Percentiles rank a stretch among this genome's conserved stretches.
Conservation (phyloP, 1,140 invertebrate species). For the Penaeus indicus region DNA sequence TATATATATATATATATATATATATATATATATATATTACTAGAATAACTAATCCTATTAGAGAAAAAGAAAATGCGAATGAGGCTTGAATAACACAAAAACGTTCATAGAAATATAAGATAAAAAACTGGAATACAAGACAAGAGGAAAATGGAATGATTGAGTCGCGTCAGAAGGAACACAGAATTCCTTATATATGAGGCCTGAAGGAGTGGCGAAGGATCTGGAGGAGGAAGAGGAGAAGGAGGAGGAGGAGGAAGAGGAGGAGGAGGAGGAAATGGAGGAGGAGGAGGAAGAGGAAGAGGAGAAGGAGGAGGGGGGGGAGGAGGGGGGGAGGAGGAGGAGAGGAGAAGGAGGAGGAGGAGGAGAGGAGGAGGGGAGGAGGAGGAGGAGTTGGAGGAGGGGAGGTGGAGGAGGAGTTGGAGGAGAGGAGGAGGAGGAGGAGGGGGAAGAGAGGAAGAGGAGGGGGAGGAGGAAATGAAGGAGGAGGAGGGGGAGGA, state of each 20-base stretch:
- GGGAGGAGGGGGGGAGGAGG: constrained; percentile 8
- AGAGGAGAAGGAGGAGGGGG: too few species aligned
- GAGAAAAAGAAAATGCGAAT: background rate
- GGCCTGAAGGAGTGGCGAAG: background rate
- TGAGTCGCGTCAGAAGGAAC: background rate
- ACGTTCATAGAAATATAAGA: too few species aligned
- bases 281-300: too few species aligned
- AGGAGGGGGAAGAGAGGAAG: too few species aligned
- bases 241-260: background rate
- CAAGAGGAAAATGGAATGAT: background rate
- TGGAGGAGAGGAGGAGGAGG: too few species aligned
- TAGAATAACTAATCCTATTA: too few species aligned
- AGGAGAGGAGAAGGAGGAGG: background rate
- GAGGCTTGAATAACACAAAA: background rate
- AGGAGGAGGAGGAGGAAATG: background rate
- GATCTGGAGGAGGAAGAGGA: background rate
- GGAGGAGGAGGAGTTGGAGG: background rate
- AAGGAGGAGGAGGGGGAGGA: constrained; percentile 9
- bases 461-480: constrained; percentile 3
- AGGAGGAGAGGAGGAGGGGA: constrained; percentile 9
- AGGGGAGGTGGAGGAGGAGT: too few species aligned
- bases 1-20: too few species aligned
- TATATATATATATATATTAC: too few species aligned
- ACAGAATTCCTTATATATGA: background rate
- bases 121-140: background rate